phyloP scores from a whole-genome alignment of 2,797 vertebrate species.

The Cygnus olor region DNA sequence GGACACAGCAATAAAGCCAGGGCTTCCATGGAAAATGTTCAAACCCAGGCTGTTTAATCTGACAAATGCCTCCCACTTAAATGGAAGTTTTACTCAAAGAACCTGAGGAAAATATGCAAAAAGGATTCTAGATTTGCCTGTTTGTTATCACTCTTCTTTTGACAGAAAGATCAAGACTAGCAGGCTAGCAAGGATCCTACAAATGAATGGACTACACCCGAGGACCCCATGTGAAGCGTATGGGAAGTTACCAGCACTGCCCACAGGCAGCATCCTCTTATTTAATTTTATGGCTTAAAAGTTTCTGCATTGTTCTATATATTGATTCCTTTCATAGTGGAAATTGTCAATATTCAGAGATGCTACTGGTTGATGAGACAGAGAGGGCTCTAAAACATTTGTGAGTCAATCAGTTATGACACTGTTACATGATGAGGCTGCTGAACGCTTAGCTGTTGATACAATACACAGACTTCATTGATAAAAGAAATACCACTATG shows the following conservation, averaged over 20 bases:
- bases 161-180: neutral
- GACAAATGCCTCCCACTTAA: neutral
- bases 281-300: conserved; percentile 20
- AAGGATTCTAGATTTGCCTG: neutral
- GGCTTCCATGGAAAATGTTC: neutral
- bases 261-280: neutral
- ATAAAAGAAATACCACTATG: neutral
- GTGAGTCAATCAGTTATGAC: neutral
- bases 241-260: neutral
- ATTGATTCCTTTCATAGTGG: neutral
- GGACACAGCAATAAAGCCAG: neutral
- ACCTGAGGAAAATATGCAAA: neutral
- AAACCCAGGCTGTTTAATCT: neutral
- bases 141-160: neutral
- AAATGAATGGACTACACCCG: accelerated
- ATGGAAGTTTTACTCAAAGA: neutral
- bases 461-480: conserved; percentile 8
- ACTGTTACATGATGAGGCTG: neutral
- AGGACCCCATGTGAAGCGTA: neutral
- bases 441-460: neutral
- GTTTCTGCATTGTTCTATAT: neutral
- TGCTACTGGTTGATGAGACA: neutral
- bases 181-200: neutral
- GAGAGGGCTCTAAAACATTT: neutral
- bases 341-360: conserved; percentile 15